These are phyloP conservation scores for Therioaphis trifolii DNA, from an alignment of 2,888 invertebrate species.

Conservation along the genomic window DNA sequence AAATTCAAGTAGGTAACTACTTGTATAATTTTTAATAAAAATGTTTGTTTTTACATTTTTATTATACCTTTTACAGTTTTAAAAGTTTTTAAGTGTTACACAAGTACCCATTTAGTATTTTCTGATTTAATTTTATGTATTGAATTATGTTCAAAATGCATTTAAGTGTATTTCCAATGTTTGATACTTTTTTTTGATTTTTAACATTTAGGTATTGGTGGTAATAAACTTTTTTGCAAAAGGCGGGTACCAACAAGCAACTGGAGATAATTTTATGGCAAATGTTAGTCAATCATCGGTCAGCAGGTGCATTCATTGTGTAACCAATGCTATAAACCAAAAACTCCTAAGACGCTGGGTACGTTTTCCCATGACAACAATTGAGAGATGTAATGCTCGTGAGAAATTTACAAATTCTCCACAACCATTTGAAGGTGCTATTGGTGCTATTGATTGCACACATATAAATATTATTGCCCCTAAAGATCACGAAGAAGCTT, in stretches of 20 bases:
- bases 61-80: too few species aligned
- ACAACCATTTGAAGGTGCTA: slow-evolving; percentile 35
- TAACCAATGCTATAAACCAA: slow-evolving; percentile 30
- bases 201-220: slow-evolving; percentile 15
- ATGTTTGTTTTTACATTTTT: too few species aligned
- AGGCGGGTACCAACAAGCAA: slow-evolving; percentile 12
- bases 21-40: too few species aligned
- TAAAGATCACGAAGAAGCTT: background rate
- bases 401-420: slow-evolving; percentile 15
- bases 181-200: background rate
- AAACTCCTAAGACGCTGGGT: slow-evolving; percentile 10
- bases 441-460: slow-evolving; percentile 28
- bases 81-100: too few species aligned
- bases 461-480: background rate
- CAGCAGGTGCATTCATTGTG: slow-evolving; percentile 28
- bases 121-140: too few species aligned
- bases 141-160: too few species aligned
- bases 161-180: too few species aligned
- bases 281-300: slow-evolving; percentile 27
- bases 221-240: slow-evolving; percentile 7
- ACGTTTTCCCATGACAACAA: slow-evolving; percentile 3
- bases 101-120: too few species aligned
- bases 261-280: slow-evolving; percentile 18
- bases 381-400: slow-evolving; percentile 19
- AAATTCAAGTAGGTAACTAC: too few species aligned